A percentile compares a stretch with the other conserved stretches of the same genome.
phyloP scores from a whole-genome alignment of 2,888 invertebrate genomes.

The Cataglyphis cursor region DNA sequence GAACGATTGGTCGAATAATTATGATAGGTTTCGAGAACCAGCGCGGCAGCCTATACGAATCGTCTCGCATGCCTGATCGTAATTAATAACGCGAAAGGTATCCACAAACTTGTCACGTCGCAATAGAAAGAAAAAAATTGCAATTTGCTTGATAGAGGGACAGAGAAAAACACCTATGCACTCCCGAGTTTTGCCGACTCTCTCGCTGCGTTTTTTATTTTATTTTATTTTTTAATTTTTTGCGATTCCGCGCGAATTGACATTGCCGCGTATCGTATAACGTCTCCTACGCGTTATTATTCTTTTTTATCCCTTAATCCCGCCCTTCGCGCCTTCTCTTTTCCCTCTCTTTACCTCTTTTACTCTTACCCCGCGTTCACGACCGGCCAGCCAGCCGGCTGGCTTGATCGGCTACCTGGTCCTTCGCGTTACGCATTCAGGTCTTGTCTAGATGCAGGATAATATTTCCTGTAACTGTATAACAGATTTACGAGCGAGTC shows the following conservation, averaged over 20 bases:
- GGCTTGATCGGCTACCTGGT: slow-evolving; percentile 50
- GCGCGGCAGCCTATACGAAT: slow-evolving; percentile 75
- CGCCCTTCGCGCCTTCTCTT: not conserved
- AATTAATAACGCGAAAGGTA: slow-evolving; percentile 84
- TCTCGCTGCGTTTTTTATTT: slow-evolving; percentile 43
- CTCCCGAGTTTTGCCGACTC: slow-evolving; percentile 48
- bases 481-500: slow-evolving; percentile 75
- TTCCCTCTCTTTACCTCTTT: not conserved
- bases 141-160: slow-evolving; percentile 78
- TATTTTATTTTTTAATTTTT: slow-evolving; percentile 10
- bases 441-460: slow-evolving; percentile 72
- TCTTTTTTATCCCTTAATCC: slow-evolving; percentile 25
- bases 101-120: slow-evolving; percentile 83
- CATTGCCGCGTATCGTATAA: slow-evolving; percentile 45
- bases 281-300: slow-evolving; percentile 50
- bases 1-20: slow-evolving; percentile 77
- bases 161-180: slow-evolving; percentile 79
- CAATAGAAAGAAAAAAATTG: slow-evolving; percentile 64
- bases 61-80: slow-evolving; percentile 86
- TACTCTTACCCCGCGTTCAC: slow-evolving; percentile 19
- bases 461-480: slow-evolving; percentile 78
- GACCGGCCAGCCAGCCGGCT: slow-evolving; percentile 27
- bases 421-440: slow-evolving; percentile 74
- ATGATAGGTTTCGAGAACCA: slow-evolving; percentile 79
- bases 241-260: slow-evolving; percentile 42